phyloP scores from a whole-genome alignment of 2,113 vertebrate genomes.

The Pleuronectes platessa region DNA sequence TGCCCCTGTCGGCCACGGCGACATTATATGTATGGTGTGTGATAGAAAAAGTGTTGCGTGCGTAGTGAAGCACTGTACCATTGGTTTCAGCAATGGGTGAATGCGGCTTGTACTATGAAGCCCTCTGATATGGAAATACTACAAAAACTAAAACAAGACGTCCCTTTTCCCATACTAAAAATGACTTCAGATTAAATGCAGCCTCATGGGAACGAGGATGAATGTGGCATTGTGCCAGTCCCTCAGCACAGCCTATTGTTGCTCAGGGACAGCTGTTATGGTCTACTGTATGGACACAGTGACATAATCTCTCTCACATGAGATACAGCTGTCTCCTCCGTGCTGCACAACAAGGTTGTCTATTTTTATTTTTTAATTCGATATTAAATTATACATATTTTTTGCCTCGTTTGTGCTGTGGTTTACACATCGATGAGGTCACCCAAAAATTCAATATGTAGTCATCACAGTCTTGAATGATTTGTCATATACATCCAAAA shows the following conservation, averaged over 20 bases:
- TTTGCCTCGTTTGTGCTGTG: neutral
- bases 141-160: conserved; percentile 4
- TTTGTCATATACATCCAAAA: neutral
- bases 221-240: conserved; percentile 41
- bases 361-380: neutral
- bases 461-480: neutral
- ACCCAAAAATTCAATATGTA: neutral
- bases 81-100: neutral
- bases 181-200: conserved; percentile 33
- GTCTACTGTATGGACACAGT: conserved; percentile 37
- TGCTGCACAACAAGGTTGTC: conserved; percentile 18
- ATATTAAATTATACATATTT: neutral
- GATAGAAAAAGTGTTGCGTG: too few species aligned
- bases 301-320: conserved; percentile 42
- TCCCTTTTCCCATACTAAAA: conserved; percentile 27
- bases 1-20: too few species aligned
- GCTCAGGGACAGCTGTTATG: conserved; percentile 54
- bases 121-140: neutral
- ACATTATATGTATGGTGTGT: too few species aligned
- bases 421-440: neutral
- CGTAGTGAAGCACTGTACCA: too few species aligned
- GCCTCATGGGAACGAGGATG: conserved; percentile 43
- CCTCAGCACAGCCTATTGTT: conserved; percentile 44
- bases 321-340: conserved; percentile 24
- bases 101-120: neutral